Conservation (phyloP, 2,113 vertebrate species). For the Zeus faber region DNA sequence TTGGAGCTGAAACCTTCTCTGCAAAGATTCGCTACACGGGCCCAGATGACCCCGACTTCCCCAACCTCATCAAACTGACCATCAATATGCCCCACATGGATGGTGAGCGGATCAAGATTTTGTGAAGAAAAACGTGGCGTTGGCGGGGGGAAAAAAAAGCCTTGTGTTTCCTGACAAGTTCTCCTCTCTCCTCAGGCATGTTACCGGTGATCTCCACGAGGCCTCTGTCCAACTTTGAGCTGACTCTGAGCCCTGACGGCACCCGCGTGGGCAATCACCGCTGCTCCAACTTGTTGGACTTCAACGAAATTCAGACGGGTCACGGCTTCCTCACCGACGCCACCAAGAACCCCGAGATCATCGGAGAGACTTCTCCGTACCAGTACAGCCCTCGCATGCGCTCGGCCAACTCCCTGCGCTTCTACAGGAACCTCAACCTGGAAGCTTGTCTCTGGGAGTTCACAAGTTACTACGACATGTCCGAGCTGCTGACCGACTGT, state of each 20-base stretch:
- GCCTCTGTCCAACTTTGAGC: slow-evolving; percentile 81
- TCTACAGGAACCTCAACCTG: slow-evolving; percentile 80
- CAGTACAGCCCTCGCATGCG: slow-evolving; percentile 72
- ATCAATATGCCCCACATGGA: slow-evolving; percentile 81
- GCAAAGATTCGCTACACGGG: slow-evolving; percentile 77
- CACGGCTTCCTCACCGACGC: slow-evolving; percentile 79
- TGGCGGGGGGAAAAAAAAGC: too few relatives aligned
- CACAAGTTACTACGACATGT: slow-evolving; percentile 76
- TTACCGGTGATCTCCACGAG: slow-evolving; percentile 80
- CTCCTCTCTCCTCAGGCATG: slow-evolving; percentile 71
- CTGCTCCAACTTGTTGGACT: slow-evolving; percentile 84
- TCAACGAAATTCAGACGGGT: slow-evolving; percentile 80
- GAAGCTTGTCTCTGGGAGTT: slow-evolving; percentile 82
- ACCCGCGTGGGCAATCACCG: slow-evolving; percentile 81
- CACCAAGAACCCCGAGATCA: slow-evolving; percentile 76
- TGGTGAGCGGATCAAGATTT: slow-evolving; percentile 49
- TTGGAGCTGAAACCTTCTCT: slow-evolving; percentile 81
- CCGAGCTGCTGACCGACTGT: slow-evolving; percentile 75
- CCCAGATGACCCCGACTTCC: slow-evolving; percentile 75
- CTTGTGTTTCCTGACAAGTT: too few relatives aligned
- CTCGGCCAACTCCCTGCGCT: slow-evolving; percentile 72
- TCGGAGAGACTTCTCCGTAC: slow-evolving; percentile 78
- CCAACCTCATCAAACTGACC: slow-evolving; percentile 76
- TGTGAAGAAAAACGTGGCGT: too few relatives aligned
- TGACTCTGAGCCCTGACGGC: slow-evolving; percentile 80